phyloP scores from a whole-genome alignment of 2,113 vertebrate species.

The Carollia perspicillata region DNA sequence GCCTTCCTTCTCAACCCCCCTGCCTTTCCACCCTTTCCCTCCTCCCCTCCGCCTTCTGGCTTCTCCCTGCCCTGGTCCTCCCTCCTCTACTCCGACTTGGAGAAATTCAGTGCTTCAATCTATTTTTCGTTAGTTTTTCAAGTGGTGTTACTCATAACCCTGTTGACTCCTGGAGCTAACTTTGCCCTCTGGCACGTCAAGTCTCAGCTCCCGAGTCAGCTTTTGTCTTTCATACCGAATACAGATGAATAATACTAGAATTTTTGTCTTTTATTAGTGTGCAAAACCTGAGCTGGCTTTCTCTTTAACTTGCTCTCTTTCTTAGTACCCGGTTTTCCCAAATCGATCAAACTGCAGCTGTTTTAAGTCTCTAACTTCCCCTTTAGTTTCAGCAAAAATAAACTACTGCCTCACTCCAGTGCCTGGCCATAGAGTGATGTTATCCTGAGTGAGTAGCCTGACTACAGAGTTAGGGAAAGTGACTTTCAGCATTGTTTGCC shows the following conservation, averaged over 20 bases:
- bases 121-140: neutral
- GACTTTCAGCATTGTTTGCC: neutral
- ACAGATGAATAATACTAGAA: neutral
- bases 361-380: constrained; percentile 50
- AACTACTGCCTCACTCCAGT: constrained; percentile 54
- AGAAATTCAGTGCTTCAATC: neutral
- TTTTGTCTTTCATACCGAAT: neutral
- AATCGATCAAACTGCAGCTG: constrained; percentile 32
- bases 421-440: neutral
- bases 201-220: neutral
- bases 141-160: neutral
- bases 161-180: neutral
- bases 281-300: neutral
- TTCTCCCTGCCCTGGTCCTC: neutral
- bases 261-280: neutral
- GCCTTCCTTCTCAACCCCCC: neutral
- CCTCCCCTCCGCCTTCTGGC: neutral
- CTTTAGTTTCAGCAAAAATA: constrained; percentile 55
- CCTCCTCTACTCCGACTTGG: neutral
- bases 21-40: neutral
- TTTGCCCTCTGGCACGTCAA: neutral
- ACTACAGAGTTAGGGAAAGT: neutral
- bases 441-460: neutral
- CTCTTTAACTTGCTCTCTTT: neutral
- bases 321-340: constrained; percentile 27